phyloP scores from a whole-genome alignment of 2,113 vertebrate genomes.

The Syngnathus typhle region DNA sequence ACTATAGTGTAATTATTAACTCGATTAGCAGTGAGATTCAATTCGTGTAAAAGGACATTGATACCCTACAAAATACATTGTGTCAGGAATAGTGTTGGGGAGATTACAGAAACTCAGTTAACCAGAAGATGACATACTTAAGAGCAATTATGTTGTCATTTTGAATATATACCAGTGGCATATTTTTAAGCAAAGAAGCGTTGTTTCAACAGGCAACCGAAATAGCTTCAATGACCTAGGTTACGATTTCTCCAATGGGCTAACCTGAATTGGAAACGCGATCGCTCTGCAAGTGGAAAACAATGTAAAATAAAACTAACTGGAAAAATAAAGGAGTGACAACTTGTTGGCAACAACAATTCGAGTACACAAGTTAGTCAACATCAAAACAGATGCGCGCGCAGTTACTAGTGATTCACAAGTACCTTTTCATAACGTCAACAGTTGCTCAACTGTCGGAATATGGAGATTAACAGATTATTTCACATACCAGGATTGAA shows the following conservation, averaged over 20 bases:
- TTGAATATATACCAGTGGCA: neutral
- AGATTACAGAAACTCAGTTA: constrained; percentile 5
- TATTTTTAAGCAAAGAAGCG: neutral
- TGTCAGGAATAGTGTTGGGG: neutral
- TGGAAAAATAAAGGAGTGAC: neutral
- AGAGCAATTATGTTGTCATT: neutral
- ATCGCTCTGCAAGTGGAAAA: neutral
- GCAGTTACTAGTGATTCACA: neutral
- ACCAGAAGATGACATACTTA: neutral
- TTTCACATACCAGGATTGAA: constrained; percentile 49
- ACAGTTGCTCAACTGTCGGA: neutral
- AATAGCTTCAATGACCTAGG: constrained; percentile 4
- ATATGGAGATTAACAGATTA: neutral
- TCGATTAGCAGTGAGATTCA: neutral
- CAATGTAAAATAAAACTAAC: neutral
- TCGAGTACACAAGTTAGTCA: neutral
- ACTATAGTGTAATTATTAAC: constrained; percentile 32
- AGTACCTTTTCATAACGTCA: neutral
- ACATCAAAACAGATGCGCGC: constrained; percentile 6
- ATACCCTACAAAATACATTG: neutral
- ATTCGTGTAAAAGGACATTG: neutral
- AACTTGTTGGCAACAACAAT: neutral
- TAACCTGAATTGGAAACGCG: constrained; percentile 16
- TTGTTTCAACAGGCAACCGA: neutral
- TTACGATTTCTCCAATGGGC: constrained; percentile 11